phyloP scores from a whole-genome alignment of 2,888 invertebrate genomes.

The Salticus scenicus region DNA sequence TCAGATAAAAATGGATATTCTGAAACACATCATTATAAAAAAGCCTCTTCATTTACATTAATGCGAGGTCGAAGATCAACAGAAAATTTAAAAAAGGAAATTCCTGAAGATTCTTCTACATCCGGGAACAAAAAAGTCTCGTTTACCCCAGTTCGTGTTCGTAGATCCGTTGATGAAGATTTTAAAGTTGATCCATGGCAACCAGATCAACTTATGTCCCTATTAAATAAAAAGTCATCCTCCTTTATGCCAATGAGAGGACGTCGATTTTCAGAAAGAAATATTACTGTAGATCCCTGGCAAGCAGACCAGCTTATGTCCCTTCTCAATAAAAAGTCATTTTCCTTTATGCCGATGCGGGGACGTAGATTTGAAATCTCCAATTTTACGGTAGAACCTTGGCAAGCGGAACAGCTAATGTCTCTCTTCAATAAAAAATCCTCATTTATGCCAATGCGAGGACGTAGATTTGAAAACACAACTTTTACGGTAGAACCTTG shows the following conservation, averaged over 20 bases:
- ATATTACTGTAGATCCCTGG: background rate
- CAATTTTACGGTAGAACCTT: background rate
- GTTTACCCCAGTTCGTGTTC: conserved; percentile 50
- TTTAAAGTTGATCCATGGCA: background rate
- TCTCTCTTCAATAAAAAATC: background rate
- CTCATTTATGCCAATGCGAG: conserved; percentile 14
- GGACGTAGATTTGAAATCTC: conserved; percentile 1
- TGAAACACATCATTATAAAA: background rate
- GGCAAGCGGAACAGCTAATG: background rate
- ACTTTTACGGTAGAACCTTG: background rate
- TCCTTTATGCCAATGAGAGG: conserved; percentile 42
- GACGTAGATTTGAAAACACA: no score
- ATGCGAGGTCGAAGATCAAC: background rate
- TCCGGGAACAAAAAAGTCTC: background rate
- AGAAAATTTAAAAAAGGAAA: background rate
- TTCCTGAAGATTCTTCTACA: background rate
- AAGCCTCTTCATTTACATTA: background rate
- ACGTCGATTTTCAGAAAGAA: background rate
- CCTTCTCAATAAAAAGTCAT: background rate
- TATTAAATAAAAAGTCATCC: background rate
- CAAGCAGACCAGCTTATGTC: background rate
- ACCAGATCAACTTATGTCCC: background rate
- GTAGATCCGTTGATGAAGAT: background rate
- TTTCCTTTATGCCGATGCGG: conserved; percentile 36
- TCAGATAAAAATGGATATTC: background rate